These are phyloP conservation scores for Cherax quadricarinatus DNA, from an alignment of 1,140 invertebrate genomes.

Conservation along the genomic window DNA sequence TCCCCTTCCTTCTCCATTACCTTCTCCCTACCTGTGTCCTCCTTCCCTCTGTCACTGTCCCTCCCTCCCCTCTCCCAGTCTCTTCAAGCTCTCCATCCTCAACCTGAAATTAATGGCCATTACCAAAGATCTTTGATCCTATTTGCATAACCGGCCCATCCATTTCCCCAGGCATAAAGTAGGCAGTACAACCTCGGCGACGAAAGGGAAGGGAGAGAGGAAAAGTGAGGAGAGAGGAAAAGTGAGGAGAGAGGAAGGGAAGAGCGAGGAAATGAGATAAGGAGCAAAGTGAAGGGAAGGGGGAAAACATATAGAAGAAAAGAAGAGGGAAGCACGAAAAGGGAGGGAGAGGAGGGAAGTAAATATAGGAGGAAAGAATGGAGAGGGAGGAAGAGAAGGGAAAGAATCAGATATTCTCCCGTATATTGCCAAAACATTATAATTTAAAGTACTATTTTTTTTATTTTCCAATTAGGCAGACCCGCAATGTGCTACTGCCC, in stretches of 20 bases:
- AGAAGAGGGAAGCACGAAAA: constrained; percentile 7
- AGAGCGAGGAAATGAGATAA: background rate
- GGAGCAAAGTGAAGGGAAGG: background rate
- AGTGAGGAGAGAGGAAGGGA: background rate
- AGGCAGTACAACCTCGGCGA: background rate
- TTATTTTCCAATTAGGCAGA: too few species aligned
- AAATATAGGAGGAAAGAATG: background rate
- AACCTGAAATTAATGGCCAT: constrained; percentile 66
- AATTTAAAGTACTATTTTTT: too few species aligned
- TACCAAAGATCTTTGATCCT: constrained; percentile 65
- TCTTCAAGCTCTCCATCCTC: constrained; percentile 30
- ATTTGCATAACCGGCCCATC: constrained; percentile 62
- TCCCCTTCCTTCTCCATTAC: background rate
- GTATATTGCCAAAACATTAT: too few species aligned
- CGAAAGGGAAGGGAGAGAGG: background rate
- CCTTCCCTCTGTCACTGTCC: background rate
- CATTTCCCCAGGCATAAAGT: constrained; percentile 46
- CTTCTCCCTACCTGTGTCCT: background rate
- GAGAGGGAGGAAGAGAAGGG: background rate
- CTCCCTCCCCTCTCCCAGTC: background rate
- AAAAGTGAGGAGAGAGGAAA: background rate
- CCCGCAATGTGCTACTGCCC: too few species aligned
- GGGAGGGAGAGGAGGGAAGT: background rate
- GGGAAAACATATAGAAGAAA: background rate
- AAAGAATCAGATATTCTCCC: too few species aligned